phyloP scores from a whole-genome alignment of 2,888 invertebrate genomes.

The Drosophila sordidula region DNA sequence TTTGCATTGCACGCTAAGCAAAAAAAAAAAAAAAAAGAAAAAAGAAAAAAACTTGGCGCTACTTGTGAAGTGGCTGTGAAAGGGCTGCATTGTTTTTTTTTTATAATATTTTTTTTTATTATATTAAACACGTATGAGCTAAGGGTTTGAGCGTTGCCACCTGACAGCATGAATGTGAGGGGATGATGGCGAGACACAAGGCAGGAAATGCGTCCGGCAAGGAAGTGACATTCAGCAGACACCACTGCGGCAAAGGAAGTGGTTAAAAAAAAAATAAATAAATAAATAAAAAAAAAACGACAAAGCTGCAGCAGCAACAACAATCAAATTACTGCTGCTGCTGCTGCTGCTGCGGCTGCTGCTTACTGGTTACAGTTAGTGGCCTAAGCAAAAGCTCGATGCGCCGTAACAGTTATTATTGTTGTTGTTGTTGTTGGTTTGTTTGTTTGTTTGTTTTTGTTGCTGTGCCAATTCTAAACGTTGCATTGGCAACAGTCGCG shows the following conservation, averaged over 20 bases:
- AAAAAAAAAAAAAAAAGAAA: conserved; percentile 14
- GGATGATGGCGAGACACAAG: conserved; percentile 39
- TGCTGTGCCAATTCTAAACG: conserved; percentile 80
- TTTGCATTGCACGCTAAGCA: conserved; percentile 26
- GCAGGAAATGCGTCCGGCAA: conserved; percentile 71
- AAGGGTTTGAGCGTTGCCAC: conserved; percentile 53
- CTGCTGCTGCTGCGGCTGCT: conserved; percentile 25
- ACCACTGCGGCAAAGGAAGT: conserved; percentile 68
- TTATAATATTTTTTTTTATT: background rate
- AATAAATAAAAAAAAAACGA: conserved; percentile 23
- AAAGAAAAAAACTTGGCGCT: conserved; percentile 26
- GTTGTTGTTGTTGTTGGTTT: conserved; percentile 23
- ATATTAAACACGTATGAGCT: conserved; percentile 8
- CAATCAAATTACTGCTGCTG: conserved; percentile 32
- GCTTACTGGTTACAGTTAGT: conserved; percentile 61
- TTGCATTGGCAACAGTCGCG: conserved; percentile 81
- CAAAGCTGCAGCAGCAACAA: conserved; percentile 29
- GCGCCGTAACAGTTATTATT: conserved; percentile 69
- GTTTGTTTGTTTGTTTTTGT: conserved; percentile 44
- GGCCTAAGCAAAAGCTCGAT: conserved; percentile 60
- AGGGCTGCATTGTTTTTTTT: conserved; percentile 20
- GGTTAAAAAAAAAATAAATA: conserved; percentile 52
- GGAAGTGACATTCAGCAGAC: conserved; percentile 58
- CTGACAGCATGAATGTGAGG: conserved; percentile 47
- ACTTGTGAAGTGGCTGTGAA: conserved; percentile 28